A percentile compares a stretch with the other conserved stretches of the same genome.
phyloP scores from a whole-genome alignment of 2,888 invertebrate species.

The Terebella lapidaria region DNA sequence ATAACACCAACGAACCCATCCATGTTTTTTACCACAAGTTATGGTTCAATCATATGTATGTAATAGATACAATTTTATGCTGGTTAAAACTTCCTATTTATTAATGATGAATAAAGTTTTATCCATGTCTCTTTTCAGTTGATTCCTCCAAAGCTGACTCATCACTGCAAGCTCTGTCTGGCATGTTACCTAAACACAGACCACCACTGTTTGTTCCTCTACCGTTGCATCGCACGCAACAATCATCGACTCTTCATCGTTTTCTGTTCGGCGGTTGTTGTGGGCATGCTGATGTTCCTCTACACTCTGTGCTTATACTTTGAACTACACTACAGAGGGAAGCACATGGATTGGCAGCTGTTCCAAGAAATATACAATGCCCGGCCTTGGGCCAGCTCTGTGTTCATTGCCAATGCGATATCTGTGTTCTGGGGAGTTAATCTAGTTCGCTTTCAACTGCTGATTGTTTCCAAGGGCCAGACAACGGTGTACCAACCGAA shows the following conservation, averaged over 20 bases:
- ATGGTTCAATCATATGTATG: no score
- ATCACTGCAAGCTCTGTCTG: slow-evolving; percentile 49
- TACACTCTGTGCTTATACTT: slow-evolving; percentile 22
- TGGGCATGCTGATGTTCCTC: slow-evolving; percentile 36
- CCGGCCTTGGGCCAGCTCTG: slow-evolving; percentile 36
- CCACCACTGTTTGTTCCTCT: slow-evolving; percentile 51
- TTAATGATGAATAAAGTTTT: no score
- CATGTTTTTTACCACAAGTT: no score
- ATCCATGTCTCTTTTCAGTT: slow-evolving; percentile 1
- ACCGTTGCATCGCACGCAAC: slow-evolving; percentile 43
- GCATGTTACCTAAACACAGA: slow-evolving; percentile 45
- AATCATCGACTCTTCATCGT: slow-evolving; percentile 46
- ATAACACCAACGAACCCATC: no score
- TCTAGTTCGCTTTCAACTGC: slow-evolving; percentile 37
- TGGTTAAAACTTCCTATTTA: no score
- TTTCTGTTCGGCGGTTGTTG: slow-evolving; percentile 32
- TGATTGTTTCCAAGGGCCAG: slow-evolving; percentile 34
- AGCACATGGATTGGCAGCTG: slow-evolving; percentile 10
- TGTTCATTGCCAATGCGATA: slow-evolving; percentile 33
- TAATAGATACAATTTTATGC: no score
- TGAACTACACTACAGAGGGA: not conserved
- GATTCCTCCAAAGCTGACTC: slow-evolving; percentile 29
- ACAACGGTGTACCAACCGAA: slow-evolving; percentile 32
- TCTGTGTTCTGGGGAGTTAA: slow-evolving; percentile 39
- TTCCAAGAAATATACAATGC: slow-evolving; percentile 21